Evolutionary conservation across 2,888 invertebrate species (phyloP).

Genomic region (Melolontha melolontha): DNA sequence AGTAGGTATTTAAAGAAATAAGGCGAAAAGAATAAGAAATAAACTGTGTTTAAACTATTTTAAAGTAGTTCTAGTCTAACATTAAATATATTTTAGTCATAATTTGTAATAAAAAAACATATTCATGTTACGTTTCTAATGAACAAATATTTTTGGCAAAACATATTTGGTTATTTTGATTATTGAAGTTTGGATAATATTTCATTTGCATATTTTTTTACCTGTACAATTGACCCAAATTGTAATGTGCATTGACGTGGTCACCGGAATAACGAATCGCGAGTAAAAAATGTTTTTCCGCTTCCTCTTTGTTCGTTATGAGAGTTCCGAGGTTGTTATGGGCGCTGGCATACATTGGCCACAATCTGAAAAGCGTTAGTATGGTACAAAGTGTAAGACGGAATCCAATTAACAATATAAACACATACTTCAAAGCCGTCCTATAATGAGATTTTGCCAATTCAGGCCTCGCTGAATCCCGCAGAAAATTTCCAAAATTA

Average conservation of each 20-base stretch:
- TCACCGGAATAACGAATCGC: constrained; percentile 79
- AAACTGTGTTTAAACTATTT: no score
- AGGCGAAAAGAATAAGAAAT: no score
- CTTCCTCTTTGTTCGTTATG: constrained; percentile 74
- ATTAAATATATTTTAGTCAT: no score
- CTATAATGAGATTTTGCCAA: constrained; percentile 83
- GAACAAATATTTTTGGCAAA: no score
- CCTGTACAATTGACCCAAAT: constrained; percentile 86
- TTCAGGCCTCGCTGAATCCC: constrained; percentile 80
- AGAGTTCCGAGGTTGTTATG: constrained; percentile 90
- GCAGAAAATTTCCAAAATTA: constrained; percentile 88
- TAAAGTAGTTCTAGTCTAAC: no score
- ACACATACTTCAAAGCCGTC: constrained; percentile 80
- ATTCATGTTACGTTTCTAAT: no score
- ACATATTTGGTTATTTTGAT: no score
- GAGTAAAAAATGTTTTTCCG: constrained; percentile 81
- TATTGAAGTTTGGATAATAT: no score
- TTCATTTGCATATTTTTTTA: constrained; percentile 59
- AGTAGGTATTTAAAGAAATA: no score
- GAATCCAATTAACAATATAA: constrained; percentile 38
- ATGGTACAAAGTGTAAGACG: neutral
- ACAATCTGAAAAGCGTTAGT: constrained; percentile 71
- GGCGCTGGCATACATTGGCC: constrained; percentile 87
- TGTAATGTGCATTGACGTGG: constrained; percentile 87
- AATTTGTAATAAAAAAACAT: no score